Evolutionary conservation across 92 coral and sea anemone genomes (phyloP).

Genomic region (Porites evermanni): DNA sequence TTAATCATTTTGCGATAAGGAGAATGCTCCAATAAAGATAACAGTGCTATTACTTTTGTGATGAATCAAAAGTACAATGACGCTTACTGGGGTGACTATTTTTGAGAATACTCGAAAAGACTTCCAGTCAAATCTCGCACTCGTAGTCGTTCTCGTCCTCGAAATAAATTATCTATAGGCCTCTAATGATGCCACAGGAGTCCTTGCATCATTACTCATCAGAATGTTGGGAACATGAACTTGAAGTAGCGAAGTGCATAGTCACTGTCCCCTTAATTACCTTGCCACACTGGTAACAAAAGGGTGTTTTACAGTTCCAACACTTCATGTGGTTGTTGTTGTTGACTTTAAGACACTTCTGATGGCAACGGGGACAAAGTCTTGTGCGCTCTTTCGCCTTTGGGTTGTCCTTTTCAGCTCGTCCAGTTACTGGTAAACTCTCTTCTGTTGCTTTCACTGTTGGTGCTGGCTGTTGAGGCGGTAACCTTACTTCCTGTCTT

Average conservation of each 20-base stretch:
- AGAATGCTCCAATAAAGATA: too few species aligned
- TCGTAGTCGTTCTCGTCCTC: too few species aligned
- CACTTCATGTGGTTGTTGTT: constrained; percentile 89
- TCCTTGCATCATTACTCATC: constrained; percentile 47
- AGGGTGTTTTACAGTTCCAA: constrained; percentile 90
- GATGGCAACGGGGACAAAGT: constrained; percentile 87
- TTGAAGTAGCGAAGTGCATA: constrained; percentile 71
- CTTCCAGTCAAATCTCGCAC: too few species aligned
- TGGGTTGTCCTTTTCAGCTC: constrained; percentile 52
- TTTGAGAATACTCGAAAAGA: too few species aligned
- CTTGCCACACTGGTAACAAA: constrained; percentile 91
- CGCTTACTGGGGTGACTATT: too few species aligned
- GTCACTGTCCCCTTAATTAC: constrained; percentile 61
- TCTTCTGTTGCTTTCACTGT: constrained; percentile 63
- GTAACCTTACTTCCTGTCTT: neutral
- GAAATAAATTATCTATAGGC: too few species aligned
- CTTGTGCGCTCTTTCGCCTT: constrained; percentile 26
- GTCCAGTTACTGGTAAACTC: constrained; percentile 1
- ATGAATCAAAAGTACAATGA: too few species aligned
- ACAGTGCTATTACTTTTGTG: too few species aligned
- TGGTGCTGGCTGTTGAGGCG: constrained; percentile 60
- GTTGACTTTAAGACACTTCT: constrained; percentile 78
- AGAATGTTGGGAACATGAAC: constrained; percentile 86
- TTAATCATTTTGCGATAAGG: too few species aligned
- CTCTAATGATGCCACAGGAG: neutral